These are phyloP conservation scores for Elachura formosa DNA, from an alignment of 2,113 vertebrate species.

Conservation along the genomic window DNA sequence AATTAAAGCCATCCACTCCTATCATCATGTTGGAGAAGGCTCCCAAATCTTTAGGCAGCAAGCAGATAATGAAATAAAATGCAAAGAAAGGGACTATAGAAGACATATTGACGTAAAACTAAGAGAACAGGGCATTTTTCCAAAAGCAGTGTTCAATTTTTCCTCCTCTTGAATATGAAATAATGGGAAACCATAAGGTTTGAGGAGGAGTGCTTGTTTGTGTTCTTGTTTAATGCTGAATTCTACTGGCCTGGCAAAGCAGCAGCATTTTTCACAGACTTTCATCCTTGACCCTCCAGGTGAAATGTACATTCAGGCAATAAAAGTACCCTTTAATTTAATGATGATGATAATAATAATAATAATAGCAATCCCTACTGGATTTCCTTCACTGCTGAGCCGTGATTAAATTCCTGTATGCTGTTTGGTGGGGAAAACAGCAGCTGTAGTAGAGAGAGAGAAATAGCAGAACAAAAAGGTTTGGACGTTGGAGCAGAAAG, in stretches of 20 bases:
- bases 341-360: neutral
- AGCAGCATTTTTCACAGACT: neutral
- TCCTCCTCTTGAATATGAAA: neutral
- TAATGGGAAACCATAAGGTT: neutral
- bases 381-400: neutral
- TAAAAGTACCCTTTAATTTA: neutral
- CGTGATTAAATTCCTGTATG: neutral
- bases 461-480: neutral
- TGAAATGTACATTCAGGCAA: neutral
- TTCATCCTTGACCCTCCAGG: neutral
- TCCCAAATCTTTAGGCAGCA: neutral
- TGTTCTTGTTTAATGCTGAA: neutral
- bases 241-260: neutral
- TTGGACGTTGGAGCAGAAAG: neutral
- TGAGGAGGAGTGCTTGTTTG: neutral
- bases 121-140: neutral
- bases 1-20: neutral
- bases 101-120: neutral
- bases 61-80: neutral
- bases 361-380: neutral
- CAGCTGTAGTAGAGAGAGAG: neutral
- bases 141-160: neutral
- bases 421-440: neutral
- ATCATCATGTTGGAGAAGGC: neutral
- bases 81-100: neutral